Conservation (phyloP, 2,113 vertebrate species). For the Carlito syrichta region DNA sequence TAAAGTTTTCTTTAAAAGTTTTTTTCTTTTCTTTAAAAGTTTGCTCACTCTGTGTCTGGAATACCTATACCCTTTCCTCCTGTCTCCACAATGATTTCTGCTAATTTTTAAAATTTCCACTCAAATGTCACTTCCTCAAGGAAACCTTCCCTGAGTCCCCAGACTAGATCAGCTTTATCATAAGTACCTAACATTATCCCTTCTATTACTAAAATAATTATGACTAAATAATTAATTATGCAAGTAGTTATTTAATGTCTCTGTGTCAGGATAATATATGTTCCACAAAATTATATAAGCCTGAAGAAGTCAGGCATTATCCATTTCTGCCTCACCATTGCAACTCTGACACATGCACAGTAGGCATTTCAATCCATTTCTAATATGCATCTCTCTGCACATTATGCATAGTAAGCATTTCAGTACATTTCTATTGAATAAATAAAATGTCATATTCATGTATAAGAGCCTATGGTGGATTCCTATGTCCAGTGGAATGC, state of each 20-base stretch:
- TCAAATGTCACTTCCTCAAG: background rate
- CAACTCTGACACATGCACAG: background rate
- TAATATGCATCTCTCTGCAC: too few species aligned
- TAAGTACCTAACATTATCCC: background rate
- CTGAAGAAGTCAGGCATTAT: background rate
- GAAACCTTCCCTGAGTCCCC: background rate
- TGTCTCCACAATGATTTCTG: too few species aligned
- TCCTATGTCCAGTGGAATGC: background rate
- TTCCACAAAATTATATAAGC: too few species aligned
- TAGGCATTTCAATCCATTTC: background rate
- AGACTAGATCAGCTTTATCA: background rate
- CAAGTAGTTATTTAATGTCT: background rate
- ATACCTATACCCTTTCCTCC: background rate
- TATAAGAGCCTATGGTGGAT: background rate
- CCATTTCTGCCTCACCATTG: background rate
- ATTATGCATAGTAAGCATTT: too few species aligned
- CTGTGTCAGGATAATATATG: background rate
- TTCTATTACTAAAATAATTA: background rate
- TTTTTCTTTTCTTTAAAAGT: too few species aligned
- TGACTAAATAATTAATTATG: background rate
- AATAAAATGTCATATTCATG: background rate
- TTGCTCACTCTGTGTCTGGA: background rate
- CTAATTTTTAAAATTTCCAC: background rate
- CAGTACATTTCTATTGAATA: background rate
- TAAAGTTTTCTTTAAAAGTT: background rate